These are phyloP conservation scores for Oedothorax gibbosus DNA, from an alignment of 1,140 invertebrate genomes.

Conservation along the genomic window DNA sequence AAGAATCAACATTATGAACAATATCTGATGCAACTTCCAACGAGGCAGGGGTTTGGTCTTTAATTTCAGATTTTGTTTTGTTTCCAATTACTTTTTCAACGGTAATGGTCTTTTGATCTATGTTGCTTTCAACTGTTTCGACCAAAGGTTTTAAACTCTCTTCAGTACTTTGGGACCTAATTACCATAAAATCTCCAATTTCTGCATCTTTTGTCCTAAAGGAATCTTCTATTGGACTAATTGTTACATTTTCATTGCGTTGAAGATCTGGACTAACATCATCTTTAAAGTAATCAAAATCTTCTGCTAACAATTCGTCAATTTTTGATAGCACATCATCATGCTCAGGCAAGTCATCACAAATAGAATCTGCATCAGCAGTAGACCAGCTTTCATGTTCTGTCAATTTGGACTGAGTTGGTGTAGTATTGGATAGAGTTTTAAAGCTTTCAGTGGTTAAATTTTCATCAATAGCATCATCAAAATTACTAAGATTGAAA, in stretches of 20 bases:
- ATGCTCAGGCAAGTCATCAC: slow-evolving; percentile 43
- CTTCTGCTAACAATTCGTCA: slow-evolving; percentile 50
- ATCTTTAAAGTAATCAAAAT: slow-evolving; percentile 39
- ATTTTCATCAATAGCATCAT: slow-evolving; percentile 10
- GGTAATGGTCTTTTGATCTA: too few relatives aligned
- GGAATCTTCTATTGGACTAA: not conserved
- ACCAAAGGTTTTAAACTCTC: too few relatives aligned
- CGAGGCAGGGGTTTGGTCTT: too few relatives aligned
- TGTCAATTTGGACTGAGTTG: slow-evolving; percentile 15
- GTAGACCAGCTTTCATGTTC: slow-evolving; percentile 54
- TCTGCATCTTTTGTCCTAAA: too few relatives aligned
- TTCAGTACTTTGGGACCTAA: too few relatives aligned
- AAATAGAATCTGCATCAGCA: slow-evolving; percentile 51
- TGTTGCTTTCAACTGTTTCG: too few relatives aligned
- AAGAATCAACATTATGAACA: not conserved
- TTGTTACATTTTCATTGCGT: not conserved
- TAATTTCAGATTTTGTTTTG: too few relatives aligned
- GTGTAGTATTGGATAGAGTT: slow-evolving; percentile 29
- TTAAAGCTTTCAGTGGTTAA: slow-evolving; percentile 44
- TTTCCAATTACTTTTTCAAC: too few relatives aligned
- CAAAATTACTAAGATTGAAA: slow-evolving; percentile 47
- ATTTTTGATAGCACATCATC: slow-evolving; percentile 50
- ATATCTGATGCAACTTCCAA: not conserved
- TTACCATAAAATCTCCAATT: too few relatives aligned
- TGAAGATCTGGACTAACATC: slow-evolving; percentile 1